Base-by-base conservation (phyloP, 2,797 vertebrate species). In the Chelon auratus region DNA sequence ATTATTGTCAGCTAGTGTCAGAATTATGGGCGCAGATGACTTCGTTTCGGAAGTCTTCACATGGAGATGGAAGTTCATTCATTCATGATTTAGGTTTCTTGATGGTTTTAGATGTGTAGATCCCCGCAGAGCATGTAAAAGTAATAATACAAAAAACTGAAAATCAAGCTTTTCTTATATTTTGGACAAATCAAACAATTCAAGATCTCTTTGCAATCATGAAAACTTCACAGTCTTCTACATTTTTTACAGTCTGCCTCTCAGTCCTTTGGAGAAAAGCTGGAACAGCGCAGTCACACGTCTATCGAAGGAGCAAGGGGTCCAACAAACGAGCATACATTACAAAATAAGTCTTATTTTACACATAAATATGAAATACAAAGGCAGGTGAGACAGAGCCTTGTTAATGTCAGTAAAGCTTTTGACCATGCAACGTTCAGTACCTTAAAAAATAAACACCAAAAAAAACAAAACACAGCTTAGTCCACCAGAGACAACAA, bases 361-460 rank as follows among this genome's bases (percentile, higher is more conserved):
- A 92, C 84, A 90, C 85, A 93, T 94, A 94, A 94, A 94, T 93
- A 94, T 85, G 83, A 85, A 88, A 80, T 65, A 82, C 75, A 70
- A 84, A 75, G 85, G 84, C 75, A 70, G 82, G 78, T 80, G 83
- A 86, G 77, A 90, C 61, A 80, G 77, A 85, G 87, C 87, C 88
- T 90, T 72, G 80, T 86, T 92, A 83, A 82, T 74, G 81, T 85
- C 86, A 75, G 85, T 94, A 94, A 94, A 95, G 93, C 93, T 94
- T 93, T 94, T 91, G 91, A 94, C 93, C 92, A 92, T 91, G 89
- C 91, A 89, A 91, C 62, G 82, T 90, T 93, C 89, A 90, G 87
- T 83, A 91, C 88, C 86, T 83, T 91, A 56, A 87, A 85, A 86
- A 88, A 85, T 83, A 77, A 37, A 69, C 47, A 55, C 65, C 62